Base-by-base conservation (phyloP, 2,888 invertebrate genomes). In the Drosophila nigritarsus region DNA sequence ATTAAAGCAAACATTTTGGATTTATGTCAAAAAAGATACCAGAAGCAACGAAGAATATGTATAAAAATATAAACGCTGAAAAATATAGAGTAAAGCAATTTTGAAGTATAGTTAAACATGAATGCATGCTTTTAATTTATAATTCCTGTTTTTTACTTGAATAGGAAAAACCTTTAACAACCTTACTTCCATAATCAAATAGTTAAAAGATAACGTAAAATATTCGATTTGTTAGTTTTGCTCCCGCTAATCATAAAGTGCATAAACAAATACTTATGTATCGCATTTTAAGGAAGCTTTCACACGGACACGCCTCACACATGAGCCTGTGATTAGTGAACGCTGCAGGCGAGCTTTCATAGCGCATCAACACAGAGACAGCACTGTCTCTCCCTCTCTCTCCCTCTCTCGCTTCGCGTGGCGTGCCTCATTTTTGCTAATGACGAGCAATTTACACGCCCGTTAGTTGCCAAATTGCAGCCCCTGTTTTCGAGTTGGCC, bases 381-480 rank as follows among this genome's bases (percentile, higher is more conserved):
- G 38, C 38, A 13, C 18, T 38, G n/a, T 7, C 3, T 18, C 30
- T 42, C 29, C 0, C n/a, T 5, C 2, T 18, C 27, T 29, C 7
- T n/a, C 8, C n/a, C 2, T n/a, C 34, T 40, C 34, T 40, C 29
- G 13, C 34, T 24, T 49, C n/a, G 2, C n/a, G 38, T 59, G 8
- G 27, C 32, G 20, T 49, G 29, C 32, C 56, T 75, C 53, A 75
- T 65, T 61, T 61, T 67, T 50, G 79, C 83, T 83, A 84, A 87
- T 84, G 84, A 84, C 78, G 69, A 60, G 78, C 84, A 82, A 82
- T 88, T 88, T 83, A 75, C 72, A 75, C 82, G 82, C 50, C 56
- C 55, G 68, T 69, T 82, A 75, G 60, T 70, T 51, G 51, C 36
- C 55, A 66, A 79, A 65, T 80, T 76, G 66, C 80, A 80, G 75